phyloP scores from a whole-genome alignment of 2,888 invertebrate species.

The Ptilodon capucinus region DNA sequence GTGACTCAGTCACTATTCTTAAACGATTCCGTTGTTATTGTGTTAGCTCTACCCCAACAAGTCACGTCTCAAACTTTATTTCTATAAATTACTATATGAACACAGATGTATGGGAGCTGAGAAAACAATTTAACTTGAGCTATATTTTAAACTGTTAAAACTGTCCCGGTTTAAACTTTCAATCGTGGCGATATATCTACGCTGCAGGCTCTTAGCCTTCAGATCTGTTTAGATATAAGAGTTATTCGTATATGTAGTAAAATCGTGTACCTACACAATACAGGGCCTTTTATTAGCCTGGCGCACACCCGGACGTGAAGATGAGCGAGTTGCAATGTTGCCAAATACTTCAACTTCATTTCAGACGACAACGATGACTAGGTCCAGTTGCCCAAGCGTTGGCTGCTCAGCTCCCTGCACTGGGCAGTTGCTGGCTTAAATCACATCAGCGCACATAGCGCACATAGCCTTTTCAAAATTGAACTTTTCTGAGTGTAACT shows the following conservation, averaged over 20 bases:
- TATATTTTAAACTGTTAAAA: constrained; percentile 30
- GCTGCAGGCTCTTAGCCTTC: neutral
- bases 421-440: too few relatives aligned
- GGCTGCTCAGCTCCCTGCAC: too few relatives aligned
- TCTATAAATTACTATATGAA: constrained; percentile 24
- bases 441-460: too few relatives aligned
- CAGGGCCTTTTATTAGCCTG: too few relatives aligned
- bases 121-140: constrained; percentile 42
- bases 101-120: constrained; percentile 12
- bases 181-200: constrained; percentile 19
- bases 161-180: constrained; percentile 24
- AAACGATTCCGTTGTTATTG: neutral
- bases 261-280: neutral
- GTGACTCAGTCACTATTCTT: too few relatives aligned
- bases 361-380: too few relatives aligned
- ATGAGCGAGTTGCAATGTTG: too few relatives aligned
- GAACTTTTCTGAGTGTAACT: too few relatives aligned
- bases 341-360: too few relatives aligned
- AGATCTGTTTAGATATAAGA: neutral
- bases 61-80: constrained; percentile 26
- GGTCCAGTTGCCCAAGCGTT: too few relatives aligned
- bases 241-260: neutral
- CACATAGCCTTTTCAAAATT: too few relatives aligned
- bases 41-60: constrained; percentile 10
- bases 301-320: too few relatives aligned